Evolutionary conservation across 2,113 vertebrate genomes (phyloP).

Genomic region (Pagrus major): DNA sequence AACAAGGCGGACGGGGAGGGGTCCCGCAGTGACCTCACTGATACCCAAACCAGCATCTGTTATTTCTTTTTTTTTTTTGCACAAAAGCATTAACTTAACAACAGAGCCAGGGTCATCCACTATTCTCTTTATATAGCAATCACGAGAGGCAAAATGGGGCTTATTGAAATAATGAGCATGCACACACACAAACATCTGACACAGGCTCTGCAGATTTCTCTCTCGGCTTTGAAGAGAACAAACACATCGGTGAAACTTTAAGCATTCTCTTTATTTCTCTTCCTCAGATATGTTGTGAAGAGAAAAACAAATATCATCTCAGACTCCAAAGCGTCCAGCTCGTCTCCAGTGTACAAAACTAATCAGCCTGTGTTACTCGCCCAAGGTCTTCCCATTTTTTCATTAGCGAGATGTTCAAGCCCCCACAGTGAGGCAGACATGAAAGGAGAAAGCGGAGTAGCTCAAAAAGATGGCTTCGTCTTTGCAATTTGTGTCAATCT

Average conservation of each 20-base stretch:
- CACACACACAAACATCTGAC: slow-evolving; percentile 70
- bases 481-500: slow-evolving; percentile 76
- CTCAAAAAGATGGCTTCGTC: slow-evolving; percentile 64
- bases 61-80: slow-evolving; percentile 78
- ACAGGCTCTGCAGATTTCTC: slow-evolving; percentile 55
- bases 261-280: slow-evolving; percentile 81
- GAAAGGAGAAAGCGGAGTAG: slow-evolving; percentile 69
- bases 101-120: slow-evolving; percentile 74
- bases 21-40: slow-evolving; percentile 47
- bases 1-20: slow-evolving; percentile 58
- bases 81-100: slow-evolving; percentile 78
- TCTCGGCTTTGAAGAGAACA: slow-evolving; percentile 82
- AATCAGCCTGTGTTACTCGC: slow-evolving; percentile 74
- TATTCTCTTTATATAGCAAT: slow-evolving; percentile 82
- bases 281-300: slow-evolving; percentile 76
- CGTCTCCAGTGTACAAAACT: slow-evolving; percentile 75
- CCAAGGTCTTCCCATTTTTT: slow-evolving; percentile 75
- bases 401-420: slow-evolving; percentile 72
- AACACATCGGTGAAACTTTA: slow-evolving; percentile 81
- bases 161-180: slow-evolving; percentile 82
- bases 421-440: slow-evolving; percentile 75
- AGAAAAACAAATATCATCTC: slow-evolving; percentile 77
- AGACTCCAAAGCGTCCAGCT: slow-evolving; percentile 72
- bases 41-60: slow-evolving; percentile 63
- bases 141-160: slow-evolving; percentile 75